Percentiles rank a stretch among this genome's conserved stretches.
phyloP scores from a whole-genome alignment of 2,113 vertebrate species.

The Tragelaphus scriptus region DNA sequence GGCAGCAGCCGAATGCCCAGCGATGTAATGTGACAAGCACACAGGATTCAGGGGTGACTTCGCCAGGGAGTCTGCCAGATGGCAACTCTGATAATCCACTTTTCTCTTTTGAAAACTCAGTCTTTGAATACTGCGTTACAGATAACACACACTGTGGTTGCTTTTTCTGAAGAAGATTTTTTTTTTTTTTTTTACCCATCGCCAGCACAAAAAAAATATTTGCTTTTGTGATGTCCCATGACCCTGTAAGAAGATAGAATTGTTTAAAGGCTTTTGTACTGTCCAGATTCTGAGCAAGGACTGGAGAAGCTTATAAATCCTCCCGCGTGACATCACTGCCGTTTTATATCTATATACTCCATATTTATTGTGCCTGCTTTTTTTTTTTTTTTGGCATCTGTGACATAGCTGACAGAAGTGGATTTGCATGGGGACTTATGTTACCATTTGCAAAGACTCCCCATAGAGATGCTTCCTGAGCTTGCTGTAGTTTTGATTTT shows the following conservation, averaged over 20 bases:
- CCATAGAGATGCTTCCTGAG: slow-evolving; percentile 31
- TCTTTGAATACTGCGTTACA: not conserved
- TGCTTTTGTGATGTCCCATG: not conserved
- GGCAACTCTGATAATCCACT: not conserved
- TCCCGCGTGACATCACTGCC: slow-evolving; percentile 13
- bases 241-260: not conserved
- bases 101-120: not conserved
- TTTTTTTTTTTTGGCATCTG: slow-evolving; percentile 51
- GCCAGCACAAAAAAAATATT: not conserved
- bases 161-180: not conserved
- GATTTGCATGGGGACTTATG: slow-evolving; percentile 71
- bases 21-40: fast-evolving
- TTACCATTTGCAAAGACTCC: slow-evolving; percentile 64
- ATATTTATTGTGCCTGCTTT: slow-evolving; percentile 37
- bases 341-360: slow-evolving; percentile 24
- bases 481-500: slow-evolving; percentile 65
- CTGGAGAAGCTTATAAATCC: slow-evolving; percentile 50
- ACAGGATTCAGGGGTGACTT: not conserved
- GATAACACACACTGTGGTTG: not conserved
- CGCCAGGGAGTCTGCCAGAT: not conserved
- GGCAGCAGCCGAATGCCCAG: fast-evolving
- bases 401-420: slow-evolving; percentile 66
- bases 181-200: not conserved
- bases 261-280: slow-evolving; percentile 33
- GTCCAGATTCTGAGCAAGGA: slow-evolving; percentile 53